These are phyloP conservation scores for Gastrophryne carolinensis DNA, from an alignment of 2,797 vertebrate species.

Conservation along the genomic window DNA sequence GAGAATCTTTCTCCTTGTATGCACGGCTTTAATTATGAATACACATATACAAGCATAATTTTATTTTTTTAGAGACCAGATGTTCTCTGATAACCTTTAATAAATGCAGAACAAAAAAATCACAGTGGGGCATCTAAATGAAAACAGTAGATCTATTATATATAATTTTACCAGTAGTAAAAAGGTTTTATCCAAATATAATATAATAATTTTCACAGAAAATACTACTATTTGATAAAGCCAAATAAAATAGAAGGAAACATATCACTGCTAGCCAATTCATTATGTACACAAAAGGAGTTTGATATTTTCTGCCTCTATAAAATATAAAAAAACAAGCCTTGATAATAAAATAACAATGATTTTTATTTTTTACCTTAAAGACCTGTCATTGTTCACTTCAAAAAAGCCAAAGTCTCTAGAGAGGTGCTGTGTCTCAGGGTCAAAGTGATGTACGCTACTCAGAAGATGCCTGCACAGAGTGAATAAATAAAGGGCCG, in stretches of 20 bases:
- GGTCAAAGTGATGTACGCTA: constrained; percentile 62
- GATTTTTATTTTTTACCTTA: constrained; percentile 31
- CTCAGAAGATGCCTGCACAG: constrained; percentile 57
- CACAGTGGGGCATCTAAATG: too few relatives aligned
- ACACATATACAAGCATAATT: background rate
- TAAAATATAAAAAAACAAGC: constrained; percentile 41
- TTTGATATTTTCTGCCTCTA: constrained; percentile 3
- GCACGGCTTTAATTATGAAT: background rate
- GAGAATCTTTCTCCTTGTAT: too few relatives aligned
- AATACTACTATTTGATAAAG: too few relatives aligned
- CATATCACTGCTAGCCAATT: too few relatives aligned
- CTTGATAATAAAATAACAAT: constrained; percentile 45
- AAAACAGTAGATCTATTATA: too few relatives aligned
- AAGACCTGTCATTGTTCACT: constrained; percentile 60
- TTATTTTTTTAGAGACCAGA: background rate
- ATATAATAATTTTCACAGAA: too few relatives aligned
- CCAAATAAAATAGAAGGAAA: too few relatives aligned
- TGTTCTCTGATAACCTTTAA: too few relatives aligned
- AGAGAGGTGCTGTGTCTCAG: constrained; percentile 58
- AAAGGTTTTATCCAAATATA: too few relatives aligned
- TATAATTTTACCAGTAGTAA: too few relatives aligned
- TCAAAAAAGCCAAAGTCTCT: constrained; percentile 59
- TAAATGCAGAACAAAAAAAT: too few relatives aligned
- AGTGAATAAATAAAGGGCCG: constrained; percentile 56
- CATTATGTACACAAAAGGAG: background rate